These are phyloP conservation scores for Trissolcus japonicus DNA, from an alignment of 2,888 invertebrate genomes.

Conservation along the genomic window DNA sequence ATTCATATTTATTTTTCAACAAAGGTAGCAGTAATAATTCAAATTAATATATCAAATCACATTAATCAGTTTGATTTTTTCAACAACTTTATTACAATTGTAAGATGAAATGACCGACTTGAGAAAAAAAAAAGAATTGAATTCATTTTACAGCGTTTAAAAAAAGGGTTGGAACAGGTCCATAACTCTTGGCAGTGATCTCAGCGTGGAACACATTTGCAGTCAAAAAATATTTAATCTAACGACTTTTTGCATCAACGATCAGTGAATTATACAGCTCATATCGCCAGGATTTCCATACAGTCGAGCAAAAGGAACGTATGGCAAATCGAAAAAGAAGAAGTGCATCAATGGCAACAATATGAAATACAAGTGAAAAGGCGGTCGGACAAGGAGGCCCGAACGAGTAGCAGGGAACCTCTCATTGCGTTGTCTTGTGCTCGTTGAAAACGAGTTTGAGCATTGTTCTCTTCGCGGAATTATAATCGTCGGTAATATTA, in stretches of 20 bases:
- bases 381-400: constrained; percentile 15
- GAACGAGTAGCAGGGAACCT: constrained; percentile 17
- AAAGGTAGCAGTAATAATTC: no score
- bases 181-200: constrained; percentile 4
- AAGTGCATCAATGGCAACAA: constrained; percentile 16
- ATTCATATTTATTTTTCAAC: no score
- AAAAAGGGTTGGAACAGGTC: constrained; percentile 14
- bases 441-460: constrained; percentile 59
- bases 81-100: no score
- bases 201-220: background rate
- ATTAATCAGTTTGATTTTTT: no score
- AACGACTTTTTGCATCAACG: constrained; percentile 19
- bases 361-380: constrained; percentile 23
- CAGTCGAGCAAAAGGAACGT: constrained; percentile 25
- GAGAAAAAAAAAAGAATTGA: background rate
- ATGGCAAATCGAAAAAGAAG: constrained; percentile 17
- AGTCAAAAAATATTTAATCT: constrained; percentile 25
- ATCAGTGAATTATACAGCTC: constrained; percentile 34
- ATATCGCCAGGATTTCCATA: constrained; percentile 37
- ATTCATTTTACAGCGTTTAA: no score
- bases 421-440: constrained; percentile 51
- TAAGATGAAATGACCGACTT: no score
- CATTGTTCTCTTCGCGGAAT: constrained; percentile 64
- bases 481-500: constrained; percentile 67
- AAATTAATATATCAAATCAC: no score